Evolutionary conservation across 2,888 invertebrate species (phyloP).

Genomic region (Eucera pruinosa): DNA sequence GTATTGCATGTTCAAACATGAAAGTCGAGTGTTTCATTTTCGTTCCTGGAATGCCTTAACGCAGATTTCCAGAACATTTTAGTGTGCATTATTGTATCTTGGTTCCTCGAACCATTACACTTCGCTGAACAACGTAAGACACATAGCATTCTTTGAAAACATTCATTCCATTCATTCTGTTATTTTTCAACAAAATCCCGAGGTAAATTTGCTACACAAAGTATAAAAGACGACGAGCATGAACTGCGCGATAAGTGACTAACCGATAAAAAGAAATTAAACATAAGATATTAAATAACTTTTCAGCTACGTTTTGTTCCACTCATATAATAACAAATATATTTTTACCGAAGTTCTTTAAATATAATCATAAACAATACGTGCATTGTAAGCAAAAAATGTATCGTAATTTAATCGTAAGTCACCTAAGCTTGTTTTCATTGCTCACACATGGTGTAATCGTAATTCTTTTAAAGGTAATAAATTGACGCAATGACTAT

Average conservation of each 20-base stretch:
- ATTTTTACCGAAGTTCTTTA: not conserved
- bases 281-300: constrained; percentile 7
- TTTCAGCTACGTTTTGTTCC: not conserved
- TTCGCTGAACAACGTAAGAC: not conserved
- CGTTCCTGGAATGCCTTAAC: not conserved
- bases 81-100: not conserved
- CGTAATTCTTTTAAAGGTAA: not conserved
- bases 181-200: too few species aligned
- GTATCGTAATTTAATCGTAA: not conserved
- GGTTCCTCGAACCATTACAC: not conserved
- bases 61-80: not conserved
- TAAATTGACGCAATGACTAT: not conserved
- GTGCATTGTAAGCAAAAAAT: not conserved
- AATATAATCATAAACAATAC: too few species aligned
- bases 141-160: not conserved
- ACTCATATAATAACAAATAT: not conserved
- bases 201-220: too few species aligned
- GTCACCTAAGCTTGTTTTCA: constrained; percentile 5
- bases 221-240: too few species aligned
- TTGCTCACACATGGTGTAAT: not conserved
- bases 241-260: not conserved
- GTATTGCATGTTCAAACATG: not conserved
- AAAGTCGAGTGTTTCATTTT: not conserved
- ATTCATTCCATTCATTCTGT: not conserved
- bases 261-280: constrained; percentile 22